phyloP scores from a whole-genome alignment of 2,888 invertebrate genomes.

The Drosophila melanocephala region DNA sequence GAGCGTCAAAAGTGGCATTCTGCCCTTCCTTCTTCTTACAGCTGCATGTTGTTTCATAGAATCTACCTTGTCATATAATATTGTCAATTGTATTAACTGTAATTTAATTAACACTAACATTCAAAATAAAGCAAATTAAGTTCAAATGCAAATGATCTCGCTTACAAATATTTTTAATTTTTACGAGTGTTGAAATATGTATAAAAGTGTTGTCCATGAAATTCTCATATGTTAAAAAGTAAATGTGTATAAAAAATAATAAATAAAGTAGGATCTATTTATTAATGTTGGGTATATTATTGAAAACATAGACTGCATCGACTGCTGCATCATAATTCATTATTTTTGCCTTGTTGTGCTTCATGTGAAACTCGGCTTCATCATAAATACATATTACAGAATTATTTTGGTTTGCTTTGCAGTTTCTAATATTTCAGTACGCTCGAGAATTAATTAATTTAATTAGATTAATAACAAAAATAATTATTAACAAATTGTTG shows the following conservation, averaged over 20 bases:
- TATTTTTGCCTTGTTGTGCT: not conserved
- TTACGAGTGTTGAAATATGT: too few relatives aligned
- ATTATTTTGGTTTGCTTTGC: not conserved
- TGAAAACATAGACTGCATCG: not conserved
- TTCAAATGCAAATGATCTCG: not conserved
- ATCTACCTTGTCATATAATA: not conserved
- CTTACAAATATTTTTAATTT: too few relatives aligned
- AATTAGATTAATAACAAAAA: not conserved
- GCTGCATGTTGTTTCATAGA: not conserved
- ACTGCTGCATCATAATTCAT: not conserved
- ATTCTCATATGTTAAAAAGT: rapidly evolving
- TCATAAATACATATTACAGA: not conserved
- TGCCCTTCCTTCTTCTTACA: not conserved
- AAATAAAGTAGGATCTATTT: not conserved
- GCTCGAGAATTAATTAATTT: not conserved
- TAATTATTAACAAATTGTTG: not conserved
- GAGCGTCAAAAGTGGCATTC: conserved; percentile 1
- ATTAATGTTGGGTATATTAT: not conserved
- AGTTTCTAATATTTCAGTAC: not conserved
- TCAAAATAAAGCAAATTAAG: too few relatives aligned
- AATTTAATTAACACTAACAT: not conserved
- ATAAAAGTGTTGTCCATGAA: not conserved
- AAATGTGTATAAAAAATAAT: not conserved
- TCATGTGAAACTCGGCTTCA: too few relatives aligned
- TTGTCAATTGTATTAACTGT: not conserved